Percentiles rank a stretch among this genome's conserved stretches.
Conservation (phyloP, 1,140 invertebrate species). For the Medauroidea extradentata region DNA sequence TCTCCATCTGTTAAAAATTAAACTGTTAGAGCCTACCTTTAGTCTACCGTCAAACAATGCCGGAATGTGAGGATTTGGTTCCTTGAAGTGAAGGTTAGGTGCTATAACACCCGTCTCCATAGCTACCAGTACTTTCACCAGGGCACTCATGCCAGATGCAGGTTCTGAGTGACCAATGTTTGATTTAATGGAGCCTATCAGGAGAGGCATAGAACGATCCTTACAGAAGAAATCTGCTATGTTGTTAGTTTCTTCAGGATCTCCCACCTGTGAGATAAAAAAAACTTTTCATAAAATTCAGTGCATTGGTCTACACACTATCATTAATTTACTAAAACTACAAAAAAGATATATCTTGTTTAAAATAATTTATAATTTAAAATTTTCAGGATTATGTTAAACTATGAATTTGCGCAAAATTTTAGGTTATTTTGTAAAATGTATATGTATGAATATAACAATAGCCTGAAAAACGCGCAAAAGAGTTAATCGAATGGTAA, state of each 20-base stretch:
- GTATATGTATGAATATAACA: no score
- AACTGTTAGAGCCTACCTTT: slow-evolving; percentile 59
- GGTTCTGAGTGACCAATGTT: slow-evolving; percentile 70
- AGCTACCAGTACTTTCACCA: slow-evolving; percentile 65
- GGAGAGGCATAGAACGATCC: slow-evolving; percentile 48
- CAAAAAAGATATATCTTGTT: no score
- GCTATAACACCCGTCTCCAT: slow-evolving; percentile 87
- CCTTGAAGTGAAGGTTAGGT: slow-evolving; percentile 82
- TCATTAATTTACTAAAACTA: no score
- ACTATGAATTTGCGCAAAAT: no score
- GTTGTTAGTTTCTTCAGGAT: slow-evolving; percentile 33
- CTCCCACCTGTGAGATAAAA: slow-evolving; percentile 23
- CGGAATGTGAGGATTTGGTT: slow-evolving; percentile 84
- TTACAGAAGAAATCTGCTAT: slow-evolving; percentile 39
- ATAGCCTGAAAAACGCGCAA: no score
- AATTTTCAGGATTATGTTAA: no score
- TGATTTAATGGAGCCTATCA: slow-evolving; percentile 67
- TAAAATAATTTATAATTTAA: no score
- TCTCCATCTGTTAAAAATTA: no score
- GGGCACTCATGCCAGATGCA: slow-evolving; percentile 52
- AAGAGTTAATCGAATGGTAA: no score
- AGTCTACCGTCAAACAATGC: slow-evolving; percentile 80
- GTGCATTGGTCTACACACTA: no score
- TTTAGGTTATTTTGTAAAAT: no score
- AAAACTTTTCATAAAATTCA: no score